phyloP scores from a whole-genome alignment of 2,113 vertebrate genomes.

The Haliaeetus leucogaster region DNA sequence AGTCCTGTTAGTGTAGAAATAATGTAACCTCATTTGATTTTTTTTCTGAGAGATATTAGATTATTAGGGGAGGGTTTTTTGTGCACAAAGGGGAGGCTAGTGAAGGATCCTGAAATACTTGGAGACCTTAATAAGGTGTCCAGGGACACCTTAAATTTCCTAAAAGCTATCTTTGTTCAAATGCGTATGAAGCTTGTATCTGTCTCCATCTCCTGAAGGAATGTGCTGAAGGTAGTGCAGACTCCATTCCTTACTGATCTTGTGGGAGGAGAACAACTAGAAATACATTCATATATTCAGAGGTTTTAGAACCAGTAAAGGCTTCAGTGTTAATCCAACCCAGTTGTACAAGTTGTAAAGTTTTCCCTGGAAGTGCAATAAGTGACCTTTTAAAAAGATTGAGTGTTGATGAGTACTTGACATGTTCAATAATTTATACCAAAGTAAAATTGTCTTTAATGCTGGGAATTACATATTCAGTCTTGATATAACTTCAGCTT shows the following conservation, averaged over 20 bases:
- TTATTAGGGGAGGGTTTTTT: not conserved
- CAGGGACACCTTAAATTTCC: not conserved
- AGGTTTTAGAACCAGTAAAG: not conserved
- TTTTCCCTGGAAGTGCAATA: not conserved
- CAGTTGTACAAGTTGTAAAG: not conserved
- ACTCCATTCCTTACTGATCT: not conserved
- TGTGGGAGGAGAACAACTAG: not conserved
- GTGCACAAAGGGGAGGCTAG: not conserved
- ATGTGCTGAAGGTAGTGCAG: not conserved
- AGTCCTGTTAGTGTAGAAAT: not conserved
- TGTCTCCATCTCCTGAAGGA: not conserved
- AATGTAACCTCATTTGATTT: not conserved
- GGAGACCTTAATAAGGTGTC: not conserved
- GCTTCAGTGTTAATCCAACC: not conserved
- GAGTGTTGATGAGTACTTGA: not conserved
- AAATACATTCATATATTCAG: not conserved
- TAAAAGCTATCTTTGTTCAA: not conserved
- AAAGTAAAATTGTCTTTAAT: not conserved
- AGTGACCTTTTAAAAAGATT: not conserved
- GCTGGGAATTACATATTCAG: not conserved
- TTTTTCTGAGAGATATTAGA: not conserved
- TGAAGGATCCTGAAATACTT: not conserved
- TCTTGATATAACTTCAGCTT: not conserved
- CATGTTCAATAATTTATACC: not conserved
- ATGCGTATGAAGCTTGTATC: not conserved